Base-by-base conservation (phyloP, 1,140 invertebrate genomes). In the Drosophila subpulchrella region DNA sequence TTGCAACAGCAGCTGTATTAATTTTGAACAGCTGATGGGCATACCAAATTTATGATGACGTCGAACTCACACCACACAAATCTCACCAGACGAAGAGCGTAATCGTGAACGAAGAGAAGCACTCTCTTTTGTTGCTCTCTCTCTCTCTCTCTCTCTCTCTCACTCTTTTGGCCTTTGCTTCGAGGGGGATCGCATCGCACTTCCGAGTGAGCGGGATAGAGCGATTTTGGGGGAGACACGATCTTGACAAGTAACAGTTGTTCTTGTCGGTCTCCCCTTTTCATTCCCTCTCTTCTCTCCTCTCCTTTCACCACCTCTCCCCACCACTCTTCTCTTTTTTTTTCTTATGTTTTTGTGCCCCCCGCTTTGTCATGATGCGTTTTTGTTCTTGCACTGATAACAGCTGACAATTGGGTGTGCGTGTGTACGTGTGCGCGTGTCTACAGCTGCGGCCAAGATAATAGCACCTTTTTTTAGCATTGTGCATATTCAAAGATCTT, bases 11-110 rank as follows among this genome's bases (percentile, higher is more conserved):
- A 68, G 81, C 63, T 80, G 78, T 80, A 86, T 86, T 71, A 56
- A 68, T 82, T 86, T 78, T 67, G 63, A 88, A 85, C 82, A 85
- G 82, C 82, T 85, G 82, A 85, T 85, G 70, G 70, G 65, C 75
- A 75, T 88, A 88, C 63, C 46, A 71, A 82, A 85, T 85, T 85
- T 81, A 88, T 82, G 77, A 59, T 67, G 72, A 80, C 61, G 81
- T 50, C 55, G 73, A 53, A 30, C 53, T 50, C n/a, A 42, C 66
- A 71, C 66, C n/a, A 42, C 66, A 71, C 65, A 44, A 66, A 30
- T 44, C 61, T 8, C 32, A 30, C 30, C 30, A 47, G 11, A 42
- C 55, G 24, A 51, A 51, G 48, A 51, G 48, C 3, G n/a, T 4
- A 17, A 17, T 50, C 30, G 34, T 48, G 38, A 13, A 11, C 1